Conservation (phyloP, 2,797 vertebrate genomes). For the Gallirallus australis region DNA sequence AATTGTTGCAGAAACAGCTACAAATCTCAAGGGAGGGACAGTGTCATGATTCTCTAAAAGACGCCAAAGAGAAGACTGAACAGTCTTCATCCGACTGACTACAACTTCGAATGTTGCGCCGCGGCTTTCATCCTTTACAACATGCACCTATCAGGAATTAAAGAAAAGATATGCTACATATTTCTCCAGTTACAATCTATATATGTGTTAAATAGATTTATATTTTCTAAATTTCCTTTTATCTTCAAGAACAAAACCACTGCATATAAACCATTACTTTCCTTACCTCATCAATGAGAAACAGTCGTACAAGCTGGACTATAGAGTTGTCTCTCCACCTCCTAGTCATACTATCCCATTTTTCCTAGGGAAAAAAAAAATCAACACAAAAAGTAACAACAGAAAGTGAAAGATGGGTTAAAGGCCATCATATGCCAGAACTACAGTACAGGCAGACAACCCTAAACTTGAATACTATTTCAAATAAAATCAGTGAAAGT, state of each 20-base stretch:
- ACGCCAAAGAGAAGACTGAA: slow-evolving; percentile 81
- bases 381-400: neutral
- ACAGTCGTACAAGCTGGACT: slow-evolving; percentile 91
- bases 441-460: neutral
- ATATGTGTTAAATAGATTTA: neutral
- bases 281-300: slow-evolving; percentile 93
- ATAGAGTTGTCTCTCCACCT: slow-evolving; percentile 95
- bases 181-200: slow-evolving; percentile 14
- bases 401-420: neutral
- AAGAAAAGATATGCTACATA: neutral
- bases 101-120: slow-evolving; percentile 97
- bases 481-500: neutral
- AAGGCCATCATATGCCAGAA: neutral
- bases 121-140: slow-evolving; percentile 92
- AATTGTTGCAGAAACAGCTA: slow-evolving; percentile 96
- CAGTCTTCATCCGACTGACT: slow-evolving; percentile 97
- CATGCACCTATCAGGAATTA: slow-evolving; percentile 85
- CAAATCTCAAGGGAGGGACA: slow-evolving; percentile 87
- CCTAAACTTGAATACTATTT: neutral
- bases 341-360: slow-evolving; percentile 98
- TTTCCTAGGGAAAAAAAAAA: slow-evolving; percentile 85
- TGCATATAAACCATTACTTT: neutral
- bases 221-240: slow-evolving; percentile 11
- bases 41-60: slow-evolving; percentile 69
- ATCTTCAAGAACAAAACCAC: neutral